A percentile compares a stretch with the other conserved stretches of the same genome.
Evolutionary conservation across 2,888 invertebrate genomes (phyloP).

Genomic region (Deroplatys truncata): DNA sequence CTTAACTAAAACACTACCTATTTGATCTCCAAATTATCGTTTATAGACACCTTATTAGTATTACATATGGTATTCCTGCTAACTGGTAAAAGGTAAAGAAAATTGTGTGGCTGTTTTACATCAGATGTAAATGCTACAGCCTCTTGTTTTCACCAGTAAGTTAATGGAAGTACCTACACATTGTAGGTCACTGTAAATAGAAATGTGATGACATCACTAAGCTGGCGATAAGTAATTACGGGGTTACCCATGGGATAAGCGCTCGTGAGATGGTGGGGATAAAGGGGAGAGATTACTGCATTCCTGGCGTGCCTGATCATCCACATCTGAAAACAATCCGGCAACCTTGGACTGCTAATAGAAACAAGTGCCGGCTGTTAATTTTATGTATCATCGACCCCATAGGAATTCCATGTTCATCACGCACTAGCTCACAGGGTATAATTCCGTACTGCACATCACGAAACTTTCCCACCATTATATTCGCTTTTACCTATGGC

Average conservation of each 20-base stretch:
- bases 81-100: too few species aligned
- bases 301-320: constrained; percentile 7
- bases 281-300: background rate
- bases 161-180: background rate
- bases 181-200: background rate
- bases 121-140: too few species aligned
- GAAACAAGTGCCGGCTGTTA: background rate
- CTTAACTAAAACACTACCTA: too few species aligned
- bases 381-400: background rate
- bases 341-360: constrained; percentile 7
- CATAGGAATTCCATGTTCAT: background rate
- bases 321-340: constrained; percentile 5
- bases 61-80: too few species aligned
- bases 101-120: too few species aligned
- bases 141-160: too few species aligned
- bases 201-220: constrained; percentile 5
- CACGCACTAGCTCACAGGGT: background rate
- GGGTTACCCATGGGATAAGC: background rate
- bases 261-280: background rate
- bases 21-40: too few species aligned
- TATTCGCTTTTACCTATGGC: background rate
- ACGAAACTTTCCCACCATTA: background rate
- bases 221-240: background rate
- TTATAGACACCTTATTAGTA: too few species aligned
- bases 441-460: background rate